A percentile compares a stretch with the other conserved stretches of the same genome.
These are phyloP conservation scores for Danaus melanippus DNA, from an alignment of 1,140 invertebrate genomes.

Conservation along the genomic window DNA sequence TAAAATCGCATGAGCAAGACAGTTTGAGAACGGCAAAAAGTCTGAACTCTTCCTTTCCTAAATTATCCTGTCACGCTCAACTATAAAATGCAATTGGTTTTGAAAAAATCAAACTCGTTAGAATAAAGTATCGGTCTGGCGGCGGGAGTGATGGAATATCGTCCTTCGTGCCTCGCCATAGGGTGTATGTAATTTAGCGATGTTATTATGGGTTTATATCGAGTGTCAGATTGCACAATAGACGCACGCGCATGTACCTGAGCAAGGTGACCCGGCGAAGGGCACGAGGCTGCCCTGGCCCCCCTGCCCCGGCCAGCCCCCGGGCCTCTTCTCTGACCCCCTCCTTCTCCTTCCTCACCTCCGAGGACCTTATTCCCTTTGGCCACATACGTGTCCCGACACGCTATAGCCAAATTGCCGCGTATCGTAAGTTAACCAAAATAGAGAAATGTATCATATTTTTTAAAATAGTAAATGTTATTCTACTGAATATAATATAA, in stretches of 20 bases:
- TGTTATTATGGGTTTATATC: slow-evolving; percentile 32
- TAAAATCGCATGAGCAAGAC: slow-evolving; percentile 41
- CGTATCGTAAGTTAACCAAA: slow-evolving; percentile 18
- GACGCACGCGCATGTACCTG: slow-evolving; percentile 60
- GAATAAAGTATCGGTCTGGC: slow-evolving; percentile 32
- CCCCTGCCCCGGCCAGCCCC: slow-evolving; percentile 27
- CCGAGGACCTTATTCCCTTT: slow-evolving; percentile 15
- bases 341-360: slow-evolving; percentile 26
- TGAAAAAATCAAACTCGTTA: slow-evolving; percentile 63
- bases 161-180: slow-evolving; percentile 12
- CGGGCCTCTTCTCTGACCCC: neutral
- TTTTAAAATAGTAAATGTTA: too few species aligned
- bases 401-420: slow-evolving; percentile 59
- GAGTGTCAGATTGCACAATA: slow-evolving; percentile 65
- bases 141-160: slow-evolving; percentile 10
- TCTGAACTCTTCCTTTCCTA: slow-evolving; percentile 56
- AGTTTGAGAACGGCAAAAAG: slow-evolving; percentile 35
- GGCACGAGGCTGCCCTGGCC: slow-evolving; percentile 50
- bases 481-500: too few species aligned
- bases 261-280: slow-evolving; percentile 64
- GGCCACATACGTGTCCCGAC: slow-evolving; percentile 48
- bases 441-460: too few species aligned
- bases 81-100: slow-evolving; percentile 70
- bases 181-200: slow-evolving; percentile 15
- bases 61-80: slow-evolving; percentile 69